Conservation (phyloP, 2,797 vertebrate genomes). For the Notolabrus celidotus region DNA sequence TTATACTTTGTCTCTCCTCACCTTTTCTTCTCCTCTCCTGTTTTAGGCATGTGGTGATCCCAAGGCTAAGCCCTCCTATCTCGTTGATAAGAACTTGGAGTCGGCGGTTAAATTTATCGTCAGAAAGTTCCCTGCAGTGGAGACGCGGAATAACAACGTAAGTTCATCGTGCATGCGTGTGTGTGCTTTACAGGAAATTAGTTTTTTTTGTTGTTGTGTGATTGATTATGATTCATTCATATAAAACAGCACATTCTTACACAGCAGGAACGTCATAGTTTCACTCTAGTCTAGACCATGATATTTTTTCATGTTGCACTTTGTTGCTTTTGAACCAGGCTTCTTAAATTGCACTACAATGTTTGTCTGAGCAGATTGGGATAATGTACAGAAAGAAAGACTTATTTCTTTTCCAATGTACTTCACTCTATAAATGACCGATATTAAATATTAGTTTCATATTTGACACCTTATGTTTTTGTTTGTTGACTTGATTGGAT, state of each 20-base stretch:
- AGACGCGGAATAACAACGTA: conserved; percentile 99
- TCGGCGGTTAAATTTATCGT: conserved; percentile 99
- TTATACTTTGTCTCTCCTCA: conserved; percentile 52
- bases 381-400: background rate
- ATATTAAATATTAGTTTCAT: no score
- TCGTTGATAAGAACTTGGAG: conserved; percentile 99
- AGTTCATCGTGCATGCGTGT: conserved; percentile 72
- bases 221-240: background rate
- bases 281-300: no score
- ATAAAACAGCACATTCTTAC: no score
- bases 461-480: no score
- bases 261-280: no score
- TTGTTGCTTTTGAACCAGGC: no score
- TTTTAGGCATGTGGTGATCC: conserved; percentile 97
- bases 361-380: background rate
- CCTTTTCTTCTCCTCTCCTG: conserved; percentile 73
- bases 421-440: no score
- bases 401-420: no score
- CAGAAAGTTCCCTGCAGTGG: conserved; percentile 97
- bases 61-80: conserved; percentile 98
- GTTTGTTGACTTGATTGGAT: no score
- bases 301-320: background rate
- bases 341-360: no score
- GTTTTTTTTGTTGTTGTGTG: conserved; percentile 1
- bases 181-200: background rate